These are phyloP conservation scores for Falco columbarius DNA, from an alignment of 2,797 vertebrate genomes.

Conservation along the genomic window DNA sequence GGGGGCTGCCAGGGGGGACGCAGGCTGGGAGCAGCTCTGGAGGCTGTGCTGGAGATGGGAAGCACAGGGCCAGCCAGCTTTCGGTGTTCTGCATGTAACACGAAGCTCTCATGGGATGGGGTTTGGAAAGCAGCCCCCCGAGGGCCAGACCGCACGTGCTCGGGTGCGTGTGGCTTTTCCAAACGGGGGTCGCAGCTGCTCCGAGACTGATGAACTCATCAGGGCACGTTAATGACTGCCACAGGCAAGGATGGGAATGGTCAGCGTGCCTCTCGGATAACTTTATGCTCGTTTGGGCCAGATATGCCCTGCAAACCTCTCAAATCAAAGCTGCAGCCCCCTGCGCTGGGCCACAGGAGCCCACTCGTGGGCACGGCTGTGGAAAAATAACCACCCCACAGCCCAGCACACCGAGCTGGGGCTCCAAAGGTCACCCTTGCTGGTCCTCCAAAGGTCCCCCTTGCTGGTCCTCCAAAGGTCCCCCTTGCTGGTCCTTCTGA, in stretches of 20 bases:
- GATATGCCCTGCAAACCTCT: not conserved
- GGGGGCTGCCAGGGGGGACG: not conserved
- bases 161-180: not conserved
- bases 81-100: not conserved
- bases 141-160: not conserved
- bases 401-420: not conserved
- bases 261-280: not conserved
- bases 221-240: not conserved
- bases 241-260: not conserved
- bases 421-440: not conserved
- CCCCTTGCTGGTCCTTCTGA: not conserved
- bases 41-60: not conserved
- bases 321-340: not conserved
- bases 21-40: not conserved
- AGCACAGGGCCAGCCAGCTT: not conserved
- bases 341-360: rapidly evolving
- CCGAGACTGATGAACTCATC: not conserved
- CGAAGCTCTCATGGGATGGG: not conserved
- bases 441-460: too few relatives aligned
- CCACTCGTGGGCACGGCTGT: not conserved
- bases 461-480: too few relatives aligned
- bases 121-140: not conserved
- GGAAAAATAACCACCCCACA: not conserved
- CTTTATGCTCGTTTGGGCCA: not conserved
- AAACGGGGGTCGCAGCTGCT: not conserved